phyloP scores from a whole-genome alignment of 2,113 vertebrate genomes.

The Falco punctatus region DNA sequence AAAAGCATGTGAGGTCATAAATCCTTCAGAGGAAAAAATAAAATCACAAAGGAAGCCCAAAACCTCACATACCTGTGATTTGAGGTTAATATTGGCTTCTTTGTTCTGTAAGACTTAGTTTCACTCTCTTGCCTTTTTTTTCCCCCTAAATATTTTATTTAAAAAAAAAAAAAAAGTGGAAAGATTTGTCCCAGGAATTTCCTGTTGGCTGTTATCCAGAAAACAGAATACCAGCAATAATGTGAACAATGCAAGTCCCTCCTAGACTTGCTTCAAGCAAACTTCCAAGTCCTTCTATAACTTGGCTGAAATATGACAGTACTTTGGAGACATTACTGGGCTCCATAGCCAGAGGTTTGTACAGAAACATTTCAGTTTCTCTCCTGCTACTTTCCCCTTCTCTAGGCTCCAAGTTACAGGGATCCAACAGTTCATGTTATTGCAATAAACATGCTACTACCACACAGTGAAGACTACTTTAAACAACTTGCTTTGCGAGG shows the following conservation, averaged over 20 bases:
- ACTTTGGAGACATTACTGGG: background rate
- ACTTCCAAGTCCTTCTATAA: background rate
- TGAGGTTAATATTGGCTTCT: background rate
- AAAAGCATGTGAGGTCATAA: slow-evolving; percentile 76
- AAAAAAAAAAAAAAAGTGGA: slow-evolving; percentile 48
- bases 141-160: background rate
- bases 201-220: slow-evolving; percentile 72
- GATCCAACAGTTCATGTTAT: background rate
- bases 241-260: slow-evolving; percentile 53
- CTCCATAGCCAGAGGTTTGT: background rate
- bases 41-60: background rate
- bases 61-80: background rate
- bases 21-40: slow-evolving; percentile 57
- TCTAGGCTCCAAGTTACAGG: background rate
- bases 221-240: slow-evolving; percentile 54
- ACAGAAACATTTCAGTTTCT: background rate
- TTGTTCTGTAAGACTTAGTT: background rate
- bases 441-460: background rate
- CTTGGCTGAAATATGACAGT: background rate
- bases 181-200: slow-evolving; percentile 77
- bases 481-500: background rate
- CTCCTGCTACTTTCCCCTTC: background rate
- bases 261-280: background rate
- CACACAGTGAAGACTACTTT: background rate
- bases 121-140: background rate